A percentile compares a stretch with the other conserved stretches of the same genome.
phyloP scores from a whole-genome alignment of 2,888 invertebrate species.

The Callyntrura sp. region DNA sequence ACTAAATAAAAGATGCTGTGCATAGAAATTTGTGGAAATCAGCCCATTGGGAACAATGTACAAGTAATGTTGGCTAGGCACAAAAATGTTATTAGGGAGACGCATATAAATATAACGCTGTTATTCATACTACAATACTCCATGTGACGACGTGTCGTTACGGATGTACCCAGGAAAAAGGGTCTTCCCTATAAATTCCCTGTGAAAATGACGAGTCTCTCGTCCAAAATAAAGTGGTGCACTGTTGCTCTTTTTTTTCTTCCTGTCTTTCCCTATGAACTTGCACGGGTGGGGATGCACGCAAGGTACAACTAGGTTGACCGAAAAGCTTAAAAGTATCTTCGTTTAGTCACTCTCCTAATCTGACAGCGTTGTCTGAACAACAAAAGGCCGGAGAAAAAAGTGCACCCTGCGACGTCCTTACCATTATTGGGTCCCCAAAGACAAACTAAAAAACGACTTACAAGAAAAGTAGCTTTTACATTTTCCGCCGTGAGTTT shows the following conservation, averaged over 20 bases:
- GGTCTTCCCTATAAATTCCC: conserved; percentile 50
- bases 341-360: conserved; percentile 7
- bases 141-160: background rate
- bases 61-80: conserved; percentile 23
- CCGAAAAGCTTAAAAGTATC: no score
- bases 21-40: conserved; percentile 78
- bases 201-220: background rate
- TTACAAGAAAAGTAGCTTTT: conserved; percentile 16
- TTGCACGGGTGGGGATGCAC: background rate
- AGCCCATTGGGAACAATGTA: conserved; percentile 66
- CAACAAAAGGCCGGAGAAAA: conserved; percentile 2
- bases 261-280: no score
- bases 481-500: background rate
- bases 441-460: background rate
- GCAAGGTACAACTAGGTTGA: no score
- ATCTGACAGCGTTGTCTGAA: conserved; percentile 37
- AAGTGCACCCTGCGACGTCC: background rate
- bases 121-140: background rate
- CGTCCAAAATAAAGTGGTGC: background rate
- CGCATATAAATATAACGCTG: background rate
- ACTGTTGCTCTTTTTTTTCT: no score
- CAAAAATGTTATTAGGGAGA: conserved; percentile 6
- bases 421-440: background rate
- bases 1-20: conserved; percentile 71
- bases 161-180: background rate